Conservation (phyloP, 53 echinoderm and acorn worm genomes). For the Mesocentrotus franciscanus region DNA sequence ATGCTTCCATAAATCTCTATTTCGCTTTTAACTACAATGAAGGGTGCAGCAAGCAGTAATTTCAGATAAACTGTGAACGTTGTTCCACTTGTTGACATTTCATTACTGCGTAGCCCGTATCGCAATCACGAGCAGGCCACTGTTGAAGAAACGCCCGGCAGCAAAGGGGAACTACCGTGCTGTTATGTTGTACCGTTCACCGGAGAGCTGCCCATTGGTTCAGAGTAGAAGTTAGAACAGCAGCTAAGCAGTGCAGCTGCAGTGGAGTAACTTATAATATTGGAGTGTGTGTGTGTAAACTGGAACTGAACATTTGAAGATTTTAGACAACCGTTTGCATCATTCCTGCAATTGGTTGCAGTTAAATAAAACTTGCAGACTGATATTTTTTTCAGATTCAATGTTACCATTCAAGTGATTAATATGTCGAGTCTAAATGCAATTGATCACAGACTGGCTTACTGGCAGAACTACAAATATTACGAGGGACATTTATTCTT, state of each 20-base stretch:
- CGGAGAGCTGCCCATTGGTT: background rate
- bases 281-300: background rate
- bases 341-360: background rate
- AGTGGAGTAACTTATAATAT: too few species aligned
- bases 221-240: too few species aligned
- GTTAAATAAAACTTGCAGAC: constrained; percentile 2
- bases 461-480: constrained; percentile 61
- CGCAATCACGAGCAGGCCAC: background rate
- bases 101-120: background rate
- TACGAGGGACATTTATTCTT: constrained; percentile 50
- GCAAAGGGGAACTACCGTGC: constrained; percentile 28
- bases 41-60: background rate
- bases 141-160: background rate
- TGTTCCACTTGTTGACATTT: constrained; percentile 12
- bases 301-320: background rate
- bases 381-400: background rate
- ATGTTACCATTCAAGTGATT: constrained; percentile 1
- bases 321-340: background rate
- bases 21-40: background rate
- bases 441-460: constrained; percentile 42
- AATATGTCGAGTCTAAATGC: constrained; percentile 23
- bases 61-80: background rate
- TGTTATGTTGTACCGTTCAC: background rate
- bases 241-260: too few species aligned
- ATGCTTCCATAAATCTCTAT: background rate